Base-by-base conservation (phyloP, 2,113 vertebrate species). In the Onychostoma macrolepis region DNA sequence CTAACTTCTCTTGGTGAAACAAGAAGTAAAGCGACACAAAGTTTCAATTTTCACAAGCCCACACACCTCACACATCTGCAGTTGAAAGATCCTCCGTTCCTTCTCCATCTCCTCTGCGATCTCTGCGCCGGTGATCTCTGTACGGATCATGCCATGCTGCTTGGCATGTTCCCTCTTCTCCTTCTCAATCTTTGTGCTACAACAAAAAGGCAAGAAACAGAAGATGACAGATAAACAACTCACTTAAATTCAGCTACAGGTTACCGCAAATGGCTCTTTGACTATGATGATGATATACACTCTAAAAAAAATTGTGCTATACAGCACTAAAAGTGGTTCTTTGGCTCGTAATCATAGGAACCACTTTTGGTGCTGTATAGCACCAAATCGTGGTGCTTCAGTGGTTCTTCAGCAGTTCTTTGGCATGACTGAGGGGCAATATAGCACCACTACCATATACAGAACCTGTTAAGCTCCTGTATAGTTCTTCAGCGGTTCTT, bases 31-130 rank as follows among this genome's bases (percentile, higher is more conserved):
- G 63, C 69, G 17, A 81, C 7, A 26, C 6, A 81, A 36, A 81
- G 24, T 67, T 53, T 13, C 21, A 7, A 72, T 24, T 36, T 11
- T 12, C 58, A 45, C 21, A 50, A 24, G 53, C 56, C 10, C 75
- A 63, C 80, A 82, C 80, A 97, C 97, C 90, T 97, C 96, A 79
- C 96, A 97, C 97, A 97, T 97, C 87, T 97, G 96, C 2, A 97
- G 94, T 90, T 97, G 97, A 87, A 97, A 97, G 0, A 97, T 94
- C 1, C 97, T 89, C 26, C 97, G 91, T 81, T 97, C 97, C 85
- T 97, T 97, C 91, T 97, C 97, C 97, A 97, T 97, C 26, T 97
- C 97, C 87, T 97, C 97, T 0, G 97, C 97, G 0, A 97, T 97
- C 93, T 97, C 97, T 0, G 97, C 97, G 8, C 97, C 97, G 0